Evolutionary conservation across 2,888 invertebrate genomes (phyloP).

Genomic region (Hoplodrina ambigua): DNA sequence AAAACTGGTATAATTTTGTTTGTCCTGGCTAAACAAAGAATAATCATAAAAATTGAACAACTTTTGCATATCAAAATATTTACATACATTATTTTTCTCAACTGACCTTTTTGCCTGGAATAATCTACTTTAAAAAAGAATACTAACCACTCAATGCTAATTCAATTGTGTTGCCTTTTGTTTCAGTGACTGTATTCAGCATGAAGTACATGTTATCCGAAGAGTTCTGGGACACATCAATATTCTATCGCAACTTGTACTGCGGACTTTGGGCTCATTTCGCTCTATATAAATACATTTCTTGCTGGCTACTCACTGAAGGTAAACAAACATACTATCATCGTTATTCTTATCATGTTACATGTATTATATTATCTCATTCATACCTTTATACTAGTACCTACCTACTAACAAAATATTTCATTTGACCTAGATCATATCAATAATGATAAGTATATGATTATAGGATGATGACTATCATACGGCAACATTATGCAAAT

Average conservation of each 20-base stretch:
- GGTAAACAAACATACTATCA: conserved; percentile 85
- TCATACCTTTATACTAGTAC: conserved; percentile 1
- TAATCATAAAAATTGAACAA: neutral
- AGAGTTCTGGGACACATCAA: conserved; percentile 89
- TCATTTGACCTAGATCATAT: conserved; percentile 21
- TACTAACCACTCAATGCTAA: neutral
- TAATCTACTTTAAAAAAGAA: neutral
- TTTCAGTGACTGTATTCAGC: conserved; percentile 91
- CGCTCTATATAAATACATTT: conserved; percentile 97
- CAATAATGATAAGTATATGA: conserved; percentile 3
- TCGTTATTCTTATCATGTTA: conserved; percentile 37
- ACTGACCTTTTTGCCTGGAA: neutral
- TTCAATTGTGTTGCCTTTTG: conserved; percentile 29
- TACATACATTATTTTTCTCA: neutral
- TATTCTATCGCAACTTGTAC: conserved; percentile 91
- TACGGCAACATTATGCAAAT: neutral
- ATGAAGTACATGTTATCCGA: conserved; percentile 93
- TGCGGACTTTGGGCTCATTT: conserved; percentile 96
- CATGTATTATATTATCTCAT: conserved; percentile 30
- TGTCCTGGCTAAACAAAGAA: neutral
- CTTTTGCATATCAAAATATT: neutral
- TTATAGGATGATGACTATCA: conserved; percentile 3
- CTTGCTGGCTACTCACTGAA: conserved; percentile 97
- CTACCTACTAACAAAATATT: conserved; percentile 21
- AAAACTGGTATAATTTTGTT: conserved; percentile 1